Percentiles rank a stretch among this genome's conserved stretches.
These are phyloP conservation scores for Cataglyphis altisquamis DNA, from an alignment of 2,888 invertebrate species.

Conservation along the genomic window DNA sequence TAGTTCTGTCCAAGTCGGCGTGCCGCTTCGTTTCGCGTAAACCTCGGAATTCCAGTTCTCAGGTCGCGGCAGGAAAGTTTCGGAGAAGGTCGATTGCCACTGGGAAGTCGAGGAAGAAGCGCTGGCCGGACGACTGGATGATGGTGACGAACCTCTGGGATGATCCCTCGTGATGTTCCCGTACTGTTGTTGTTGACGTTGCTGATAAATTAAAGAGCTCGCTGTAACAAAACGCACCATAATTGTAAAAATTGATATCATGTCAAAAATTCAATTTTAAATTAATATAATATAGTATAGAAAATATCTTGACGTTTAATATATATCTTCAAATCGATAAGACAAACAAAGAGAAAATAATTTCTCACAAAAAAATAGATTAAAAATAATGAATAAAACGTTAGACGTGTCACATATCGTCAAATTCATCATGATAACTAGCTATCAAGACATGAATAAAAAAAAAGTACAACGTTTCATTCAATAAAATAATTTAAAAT, in stretches of 20 bases:
- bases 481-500: not conserved
- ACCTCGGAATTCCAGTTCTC: slow-evolving; percentile 77
- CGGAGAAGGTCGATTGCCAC: slow-evolving; percentile 75
- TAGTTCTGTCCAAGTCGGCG: slow-evolving; percentile 83
- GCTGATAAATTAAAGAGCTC: slow-evolving; percentile 64
- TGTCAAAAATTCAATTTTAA: not conserved
- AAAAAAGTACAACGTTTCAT: not conserved
- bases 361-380: not conserved
- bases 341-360: not conserved
- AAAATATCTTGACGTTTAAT: not conserved
- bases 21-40: slow-evolving; percentile 78
- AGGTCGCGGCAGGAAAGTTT: slow-evolving; percentile 68
- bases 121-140: slow-evolving; percentile 79
- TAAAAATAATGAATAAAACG: not conserved
- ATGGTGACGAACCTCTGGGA: slow-evolving; percentile 75
- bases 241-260: not conserved
- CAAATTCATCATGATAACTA: not conserved
- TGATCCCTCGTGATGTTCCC: slow-evolving; percentile 71
- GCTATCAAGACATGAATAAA: not conserved
- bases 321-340: not conserved
- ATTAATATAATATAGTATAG: not conserved
- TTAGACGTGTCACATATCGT: not conserved
- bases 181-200: slow-evolving; percentile 77
- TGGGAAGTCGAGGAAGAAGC: slow-evolving; percentile 79
- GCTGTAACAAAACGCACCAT: slow-evolving; percentile 48